A percentile compares a stretch with the other conserved stretches of the same genome.
Evolutionary conservation across 2,797 vertebrate species (phyloP).

Genomic region (Gorsachius magnificus): DNA sequence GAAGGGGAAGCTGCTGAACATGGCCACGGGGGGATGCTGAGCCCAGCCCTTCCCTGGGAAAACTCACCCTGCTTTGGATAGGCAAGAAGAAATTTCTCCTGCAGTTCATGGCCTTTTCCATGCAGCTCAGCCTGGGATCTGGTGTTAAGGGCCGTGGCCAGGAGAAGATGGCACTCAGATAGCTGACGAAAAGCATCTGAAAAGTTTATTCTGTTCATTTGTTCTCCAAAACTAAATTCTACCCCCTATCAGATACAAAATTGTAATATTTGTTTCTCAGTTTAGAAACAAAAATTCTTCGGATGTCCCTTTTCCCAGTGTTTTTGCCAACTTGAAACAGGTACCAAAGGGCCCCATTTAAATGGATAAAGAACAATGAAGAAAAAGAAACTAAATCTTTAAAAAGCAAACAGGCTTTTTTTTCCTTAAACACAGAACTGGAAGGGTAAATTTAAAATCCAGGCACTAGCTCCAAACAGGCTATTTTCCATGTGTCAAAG

Average conservation of each 20-base stretch:
- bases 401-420: neutral
- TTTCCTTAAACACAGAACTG: neutral
- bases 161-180: neutral
- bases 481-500: neutral
- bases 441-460: neutral
- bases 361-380: neutral
- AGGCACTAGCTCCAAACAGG: neutral
- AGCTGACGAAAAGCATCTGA: neutral
- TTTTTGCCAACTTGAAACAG: neutral
- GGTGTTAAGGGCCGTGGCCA: neutral
- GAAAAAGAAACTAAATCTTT: neutral
- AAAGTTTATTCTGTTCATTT: neutral
- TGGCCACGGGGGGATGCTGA: neutral
- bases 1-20: neutral
- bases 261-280: neutral
- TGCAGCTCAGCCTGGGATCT: neutral
- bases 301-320: neutral
- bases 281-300: neutral
- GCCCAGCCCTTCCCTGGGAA: neutral
- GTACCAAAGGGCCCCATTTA: neutral
- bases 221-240: neutral
- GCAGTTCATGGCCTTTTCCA: neutral
- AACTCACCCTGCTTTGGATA: neutral
- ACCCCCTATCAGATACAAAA: neutral
- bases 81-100: neutral